Evolutionary conservation across 2,888 invertebrate genomes (phyloP), one percentile per base, ranked within the genome.

Genomic region (Eledona agricola): DNA sequence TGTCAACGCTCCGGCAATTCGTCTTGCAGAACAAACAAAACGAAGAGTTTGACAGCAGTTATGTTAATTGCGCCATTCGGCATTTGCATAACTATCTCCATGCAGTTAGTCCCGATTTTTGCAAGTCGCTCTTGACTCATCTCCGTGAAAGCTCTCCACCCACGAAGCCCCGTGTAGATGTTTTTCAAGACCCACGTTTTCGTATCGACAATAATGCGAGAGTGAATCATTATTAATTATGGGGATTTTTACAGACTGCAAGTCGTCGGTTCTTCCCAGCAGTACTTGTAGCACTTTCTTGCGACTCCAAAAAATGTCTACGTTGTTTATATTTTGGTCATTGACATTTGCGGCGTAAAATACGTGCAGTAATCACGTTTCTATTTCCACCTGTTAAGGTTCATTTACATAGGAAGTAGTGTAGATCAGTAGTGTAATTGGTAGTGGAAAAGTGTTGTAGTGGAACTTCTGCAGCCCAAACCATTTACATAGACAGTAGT

Each of bases 241-340:
- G 16, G 11, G 29, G 29, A 42, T 42, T 42, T 42, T 42, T 42
- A 1, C 42, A 42, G 42, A 42, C 42, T 16, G 9, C 16, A 17
- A 19, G 16, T 20, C 22, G 35, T 12, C 10, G n/a, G 15, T 31
- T 31, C 31, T 17, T 31, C 17, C 15, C 17, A 16, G n/a, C n/a
- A n/a, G n/a, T 3, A 10, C 31, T 2, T 11, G 12, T 10, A 17
- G n/a, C 11, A 9, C n/a, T 6, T 16, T 10, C 7, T 17, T 9
- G 13, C 9, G 9, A 17, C 13, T 19, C 16, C 10, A n/a, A n/a
- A 32, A 7, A 29, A 12, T n/a, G 29, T 12, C 29, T 5, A 17
- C 42, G 12, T 12, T 52, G 37, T 47, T 47, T 35, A 47, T 37
- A 47, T 47, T 52, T 52, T 52, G 51, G 46, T 52, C 51, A 23